Evolutionary conservation across 2,888 invertebrate genomes (phyloP).

Genomic region (Lithophane ornitopus): DNA sequence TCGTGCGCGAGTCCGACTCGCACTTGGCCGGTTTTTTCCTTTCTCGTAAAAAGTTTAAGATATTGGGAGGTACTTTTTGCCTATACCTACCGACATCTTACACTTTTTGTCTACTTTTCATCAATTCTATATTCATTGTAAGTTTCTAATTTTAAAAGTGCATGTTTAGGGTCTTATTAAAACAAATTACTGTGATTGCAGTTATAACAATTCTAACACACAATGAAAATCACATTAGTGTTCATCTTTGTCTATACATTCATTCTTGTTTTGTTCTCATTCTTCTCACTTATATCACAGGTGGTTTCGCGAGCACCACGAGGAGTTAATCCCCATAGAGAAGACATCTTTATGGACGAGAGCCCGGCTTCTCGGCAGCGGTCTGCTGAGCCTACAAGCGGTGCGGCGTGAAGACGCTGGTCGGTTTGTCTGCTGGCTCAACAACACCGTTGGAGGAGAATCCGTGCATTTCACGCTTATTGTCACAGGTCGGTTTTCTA

Average conservation of each 20-base stretch:
- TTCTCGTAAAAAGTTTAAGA: no score
- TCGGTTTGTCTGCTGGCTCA: conserved; percentile 96
- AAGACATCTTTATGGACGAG: conserved; percentile 88
- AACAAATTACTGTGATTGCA: background rate
- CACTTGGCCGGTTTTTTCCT: no score
- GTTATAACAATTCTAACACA: no score
- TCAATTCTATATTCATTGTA: background rate
- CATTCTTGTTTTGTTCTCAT: background rate
- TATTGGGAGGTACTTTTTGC: no score
- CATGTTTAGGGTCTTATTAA: background rate
- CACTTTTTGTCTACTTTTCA: background rate
- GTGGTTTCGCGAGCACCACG: conserved; percentile 94
- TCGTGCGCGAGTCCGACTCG: no score
- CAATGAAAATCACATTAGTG: background rate
- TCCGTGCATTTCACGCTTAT: conserved; percentile 94
- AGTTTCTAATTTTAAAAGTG: background rate
- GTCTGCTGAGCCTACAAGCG: conserved; percentile 92
- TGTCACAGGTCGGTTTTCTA: conserved; percentile 92
- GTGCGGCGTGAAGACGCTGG: conserved; percentile 95
- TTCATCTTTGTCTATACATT: background rate
- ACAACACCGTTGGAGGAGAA: conserved; percentile 96
- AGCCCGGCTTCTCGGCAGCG: conserved; percentile 80
- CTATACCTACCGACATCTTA: background rate
- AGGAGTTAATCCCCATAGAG: conserved; percentile 92
- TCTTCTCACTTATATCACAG: conserved; percentile 75